phyloP scores from a whole-genome alignment of 2,797 vertebrate genomes.

The Acrossocheilus wenchowensis region DNA sequence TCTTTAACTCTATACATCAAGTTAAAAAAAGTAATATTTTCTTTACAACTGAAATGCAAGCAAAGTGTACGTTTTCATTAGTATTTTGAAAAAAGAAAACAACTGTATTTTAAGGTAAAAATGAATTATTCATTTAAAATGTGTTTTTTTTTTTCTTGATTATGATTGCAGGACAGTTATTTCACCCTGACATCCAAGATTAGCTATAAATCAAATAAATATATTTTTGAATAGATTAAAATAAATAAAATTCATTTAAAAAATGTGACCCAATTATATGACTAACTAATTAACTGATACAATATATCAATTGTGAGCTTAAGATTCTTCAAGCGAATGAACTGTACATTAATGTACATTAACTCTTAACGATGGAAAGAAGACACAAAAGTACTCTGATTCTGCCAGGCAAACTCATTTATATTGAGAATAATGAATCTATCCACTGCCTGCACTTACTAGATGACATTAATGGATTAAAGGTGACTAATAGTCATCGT shows the following conservation, averaged over 20 bases:
- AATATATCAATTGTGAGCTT: neutral
- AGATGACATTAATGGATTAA: constrained; percentile 13
- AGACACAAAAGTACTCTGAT: neutral
- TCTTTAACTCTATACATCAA: too few relatives aligned
- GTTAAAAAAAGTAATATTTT: too few relatives aligned
- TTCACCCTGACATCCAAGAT: neutral
- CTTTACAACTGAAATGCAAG: too few relatives aligned
- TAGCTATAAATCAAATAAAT: neutral
- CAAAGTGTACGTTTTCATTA: too few relatives aligned
- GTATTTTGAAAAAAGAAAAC: too few relatives aligned
- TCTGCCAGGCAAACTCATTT: neutral
- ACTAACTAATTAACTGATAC: neutral
- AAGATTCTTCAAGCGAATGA: neutral
- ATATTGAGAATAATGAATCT: neutral
- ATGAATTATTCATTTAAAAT: neutral
- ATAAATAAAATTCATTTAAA: neutral
- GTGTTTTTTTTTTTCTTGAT: neutral
- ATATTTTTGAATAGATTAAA: neutral
- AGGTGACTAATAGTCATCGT: constrained; percentile 15
- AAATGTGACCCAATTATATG: neutral
- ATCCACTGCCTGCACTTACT: neutral
- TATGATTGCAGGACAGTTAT: neutral
- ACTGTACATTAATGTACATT: neutral
- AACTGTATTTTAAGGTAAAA: too few relatives aligned
- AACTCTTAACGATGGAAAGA: constrained; percentile 3